Conservation (phyloP, 2,113 vertebrate genomes). For the Oenanthe melanoleuca region DNA sequence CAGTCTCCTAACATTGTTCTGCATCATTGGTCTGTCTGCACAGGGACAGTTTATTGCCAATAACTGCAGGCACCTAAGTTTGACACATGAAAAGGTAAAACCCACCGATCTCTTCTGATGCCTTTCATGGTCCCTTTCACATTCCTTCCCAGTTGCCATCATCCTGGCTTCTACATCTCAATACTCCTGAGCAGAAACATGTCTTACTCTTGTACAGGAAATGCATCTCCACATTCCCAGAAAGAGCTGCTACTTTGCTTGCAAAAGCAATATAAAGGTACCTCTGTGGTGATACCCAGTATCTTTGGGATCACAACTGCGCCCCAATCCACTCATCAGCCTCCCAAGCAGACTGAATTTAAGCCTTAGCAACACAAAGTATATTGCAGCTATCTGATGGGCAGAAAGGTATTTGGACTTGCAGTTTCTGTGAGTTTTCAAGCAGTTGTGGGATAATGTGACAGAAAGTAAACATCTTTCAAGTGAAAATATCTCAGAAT, state of each 20-base stretch:
- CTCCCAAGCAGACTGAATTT: not conserved
- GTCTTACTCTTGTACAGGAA: not conserved
- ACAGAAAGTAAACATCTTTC: not conserved
- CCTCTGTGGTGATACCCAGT: not conserved
- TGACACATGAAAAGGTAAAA: not conserved
- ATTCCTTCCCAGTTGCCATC: not conserved
- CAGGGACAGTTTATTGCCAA: not conserved
- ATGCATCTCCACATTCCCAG: not conserved
- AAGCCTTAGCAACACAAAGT: not conserved
- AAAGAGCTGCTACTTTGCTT: not conserved
- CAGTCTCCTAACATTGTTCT: not conserved
- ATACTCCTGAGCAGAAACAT: not conserved
- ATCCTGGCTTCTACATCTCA: not conserved
- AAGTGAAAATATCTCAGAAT: not conserved
- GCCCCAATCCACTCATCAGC: not conserved
- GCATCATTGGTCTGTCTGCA: not conserved
- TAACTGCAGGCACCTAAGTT: not conserved
- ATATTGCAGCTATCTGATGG: not conserved
- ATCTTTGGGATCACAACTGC: not conserved
- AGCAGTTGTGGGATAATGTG: not conserved
- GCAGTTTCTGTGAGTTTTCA: not conserved
- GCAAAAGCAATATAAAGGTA: fast-evolving
- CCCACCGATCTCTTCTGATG: not conserved
- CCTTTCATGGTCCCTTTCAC: not conserved
- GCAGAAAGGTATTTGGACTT: not conserved